phyloP scores from a whole-genome alignment of 2,888 invertebrate species.

The Cantharis flavilabris region DNA sequence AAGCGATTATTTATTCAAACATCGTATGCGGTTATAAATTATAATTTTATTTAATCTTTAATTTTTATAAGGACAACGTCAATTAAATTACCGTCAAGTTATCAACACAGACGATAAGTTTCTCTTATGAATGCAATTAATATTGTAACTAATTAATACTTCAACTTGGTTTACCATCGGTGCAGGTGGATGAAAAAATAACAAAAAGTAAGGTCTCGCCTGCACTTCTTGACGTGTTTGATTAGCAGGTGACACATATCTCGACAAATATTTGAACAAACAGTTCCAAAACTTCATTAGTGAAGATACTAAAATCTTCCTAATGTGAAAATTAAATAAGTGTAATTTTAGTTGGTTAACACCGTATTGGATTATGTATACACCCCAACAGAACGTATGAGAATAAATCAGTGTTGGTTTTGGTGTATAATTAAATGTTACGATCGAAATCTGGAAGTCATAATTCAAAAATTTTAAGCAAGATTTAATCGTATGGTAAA shows the following conservation, averaged over 20 bases:
- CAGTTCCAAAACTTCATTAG: neutral
- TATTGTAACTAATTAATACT: neutral
- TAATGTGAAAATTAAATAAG: neutral
- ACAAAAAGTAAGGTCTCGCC: neutral
- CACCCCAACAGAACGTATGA: neutral
- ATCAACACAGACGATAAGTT: neutral
- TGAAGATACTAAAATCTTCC: neutral
- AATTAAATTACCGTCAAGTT: neutral
- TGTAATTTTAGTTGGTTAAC: neutral
- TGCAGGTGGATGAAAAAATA: neutral
- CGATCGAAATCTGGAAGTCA: neutral
- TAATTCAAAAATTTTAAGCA: neutral
- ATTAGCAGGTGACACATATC: neutral
- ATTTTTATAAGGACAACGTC: neutral
- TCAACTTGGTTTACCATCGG: neutral
- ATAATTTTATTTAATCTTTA: neutral
- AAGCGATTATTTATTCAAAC: slow-evolving; percentile 2
- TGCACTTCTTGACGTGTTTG: neutral
- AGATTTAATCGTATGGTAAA: neutral
- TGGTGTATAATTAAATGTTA: neutral
- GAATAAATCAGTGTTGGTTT: neutral
- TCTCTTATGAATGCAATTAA: neutral
- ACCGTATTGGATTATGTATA: neutral
- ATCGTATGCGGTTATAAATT: neutral
- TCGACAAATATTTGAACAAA: neutral